phyloP scores from a whole-genome alignment of 2,888 invertebrate genomes.

The Caenorhabditis sp. region DNA sequence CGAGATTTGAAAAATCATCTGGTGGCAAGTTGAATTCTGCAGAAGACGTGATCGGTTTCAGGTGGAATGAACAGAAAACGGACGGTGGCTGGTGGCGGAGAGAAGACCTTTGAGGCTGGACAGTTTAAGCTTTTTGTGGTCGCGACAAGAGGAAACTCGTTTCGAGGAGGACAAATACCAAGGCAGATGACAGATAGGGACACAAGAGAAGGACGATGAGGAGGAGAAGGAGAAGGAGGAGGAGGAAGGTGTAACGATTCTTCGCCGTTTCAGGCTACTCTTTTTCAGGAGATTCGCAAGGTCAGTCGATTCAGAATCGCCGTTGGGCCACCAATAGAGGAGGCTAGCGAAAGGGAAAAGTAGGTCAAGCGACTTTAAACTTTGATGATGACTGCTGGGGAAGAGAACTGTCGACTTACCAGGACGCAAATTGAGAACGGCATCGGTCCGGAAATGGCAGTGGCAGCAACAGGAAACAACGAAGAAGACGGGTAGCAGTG shows the following conservation, averaged over 20 bases:
- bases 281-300: constrained; percentile 21
- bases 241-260: constrained; percentile 21
- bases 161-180: constrained; percentile 25
- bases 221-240: too few species aligned
- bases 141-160: constrained; percentile 39
- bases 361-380: constrained; percentile 44
- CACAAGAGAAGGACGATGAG: constrained; percentile 7
- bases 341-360: constrained; percentile 45
- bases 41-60: too few species aligned
- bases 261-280: constrained; percentile 10
- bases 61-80: neutral
- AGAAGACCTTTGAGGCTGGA: constrained; percentile 30
- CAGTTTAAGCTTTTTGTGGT: constrained; percentile 59
- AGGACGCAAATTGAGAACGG: constrained; percentile 59
- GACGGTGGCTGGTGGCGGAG: neutral
- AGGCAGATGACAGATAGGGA: constrained; percentile 35
- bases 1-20: constrained; percentile 21
- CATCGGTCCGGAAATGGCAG: constrained; percentile 26
- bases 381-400: constrained; percentile 11
- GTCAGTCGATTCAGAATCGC: neutral
- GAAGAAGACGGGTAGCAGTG: neutral
- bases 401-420: constrained; percentile 46
- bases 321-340: constrained; percentile 11
- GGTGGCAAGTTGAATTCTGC: neutral
- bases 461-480: neutral